Evolutionary conservation across 2,888 invertebrate genomes (phyloP), one percentile per base, ranked within the genome.

Genomic region (Monopis laevigella): DNA sequence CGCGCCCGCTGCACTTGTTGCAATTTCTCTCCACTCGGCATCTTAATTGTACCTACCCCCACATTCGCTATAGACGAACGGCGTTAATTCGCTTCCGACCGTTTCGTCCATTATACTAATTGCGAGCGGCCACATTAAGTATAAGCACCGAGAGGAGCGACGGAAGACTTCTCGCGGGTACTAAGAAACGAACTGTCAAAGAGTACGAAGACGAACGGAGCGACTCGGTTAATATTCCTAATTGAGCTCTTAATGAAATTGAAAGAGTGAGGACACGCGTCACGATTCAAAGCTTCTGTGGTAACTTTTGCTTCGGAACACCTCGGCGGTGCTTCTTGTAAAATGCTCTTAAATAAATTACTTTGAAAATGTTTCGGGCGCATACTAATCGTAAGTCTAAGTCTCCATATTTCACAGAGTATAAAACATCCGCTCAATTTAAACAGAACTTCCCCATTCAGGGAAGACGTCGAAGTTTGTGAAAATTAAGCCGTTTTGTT

Each of bases 221-320:
- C 68, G 61, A 66, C 65, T 71, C 68, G 53, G 61, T 65, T 73
- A 72, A 77, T 77, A 74, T 72, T 68, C 68, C 68, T 77, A 75
- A 80, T 77, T 77, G 73, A 73, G 72, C 73, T 75, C 71, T 77
- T 75, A 77, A 77, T 70, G 70, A 75, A 80, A 80, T 78, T 77
- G 69, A 71, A 74, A 67, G 62, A 70, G 65, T 65, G 59, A 66
- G 68, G 72, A 73, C 67, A 68, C 38, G 34, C 63, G 65, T 69
- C 63, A 62, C 56, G 58, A 64, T 64, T 63, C 58, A 59, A 62
- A 62, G 58, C 35, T 30, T 54, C 54, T 55, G 49, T 52, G 54
- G 61, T 32, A 32, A 32, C 32, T 32, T 32, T 17, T 59, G 63
- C 61, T 65, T 63, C 62, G 24, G 18, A 19, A 29, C 39, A 30